Evolutionary conservation across 1,140 invertebrate genomes (phyloP).

Genomic region (Leptoteleia sp.): DNA sequence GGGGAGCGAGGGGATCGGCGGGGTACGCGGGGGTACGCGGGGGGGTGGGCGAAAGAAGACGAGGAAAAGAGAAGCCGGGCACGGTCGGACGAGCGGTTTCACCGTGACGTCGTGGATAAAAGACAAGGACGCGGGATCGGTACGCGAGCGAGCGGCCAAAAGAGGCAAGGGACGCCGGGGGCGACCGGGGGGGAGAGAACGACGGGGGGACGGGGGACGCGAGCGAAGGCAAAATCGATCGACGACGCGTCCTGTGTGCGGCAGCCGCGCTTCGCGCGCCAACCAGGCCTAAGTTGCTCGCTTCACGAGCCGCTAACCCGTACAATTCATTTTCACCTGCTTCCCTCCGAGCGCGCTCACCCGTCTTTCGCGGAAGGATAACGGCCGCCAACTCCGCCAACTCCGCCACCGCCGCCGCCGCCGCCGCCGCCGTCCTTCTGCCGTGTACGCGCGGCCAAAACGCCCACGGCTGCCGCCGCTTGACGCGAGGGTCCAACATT

Average conservation of each 20-base stretch:
- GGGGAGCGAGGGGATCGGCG: constrained; percentile 18
- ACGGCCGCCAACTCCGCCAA: too few species aligned
- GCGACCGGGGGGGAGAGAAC: constrained; percentile 18
- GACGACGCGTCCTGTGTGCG: constrained; percentile 74
- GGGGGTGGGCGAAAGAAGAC: constrained; percentile 3
- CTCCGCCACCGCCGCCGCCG: too few species aligned
- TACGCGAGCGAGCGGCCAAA: constrained; percentile 34
- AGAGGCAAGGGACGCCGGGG: constrained; percentile 16
- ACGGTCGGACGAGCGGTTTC: constrained; percentile 45
- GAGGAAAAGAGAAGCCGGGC: constrained; percentile 26
- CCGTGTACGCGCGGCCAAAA: constrained; percentile 26
- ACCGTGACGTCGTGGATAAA: constrained; percentile 30
- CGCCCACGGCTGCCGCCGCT: constrained; percentile 39
- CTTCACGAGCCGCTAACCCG: constrained; percentile 67
- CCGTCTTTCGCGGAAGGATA: constrained; percentile 69
- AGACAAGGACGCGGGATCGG: constrained; percentile 36
- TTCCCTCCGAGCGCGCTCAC: constrained; percentile 53
- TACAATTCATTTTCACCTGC: constrained; percentile 79
- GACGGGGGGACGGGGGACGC: constrained; percentile 20
- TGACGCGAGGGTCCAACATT: constrained; percentile 30
- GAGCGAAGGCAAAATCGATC: constrained; percentile 74
- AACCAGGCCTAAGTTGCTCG: constrained; percentile 59
- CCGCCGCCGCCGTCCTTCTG: constrained; percentile 42
- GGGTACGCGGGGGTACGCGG: constrained; percentile 3
- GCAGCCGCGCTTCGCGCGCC: constrained; percentile 67